Evolutionary conservation across 2,888 invertebrate species (phyloP).

Genomic region (Drosophila prolongata): DNA sequence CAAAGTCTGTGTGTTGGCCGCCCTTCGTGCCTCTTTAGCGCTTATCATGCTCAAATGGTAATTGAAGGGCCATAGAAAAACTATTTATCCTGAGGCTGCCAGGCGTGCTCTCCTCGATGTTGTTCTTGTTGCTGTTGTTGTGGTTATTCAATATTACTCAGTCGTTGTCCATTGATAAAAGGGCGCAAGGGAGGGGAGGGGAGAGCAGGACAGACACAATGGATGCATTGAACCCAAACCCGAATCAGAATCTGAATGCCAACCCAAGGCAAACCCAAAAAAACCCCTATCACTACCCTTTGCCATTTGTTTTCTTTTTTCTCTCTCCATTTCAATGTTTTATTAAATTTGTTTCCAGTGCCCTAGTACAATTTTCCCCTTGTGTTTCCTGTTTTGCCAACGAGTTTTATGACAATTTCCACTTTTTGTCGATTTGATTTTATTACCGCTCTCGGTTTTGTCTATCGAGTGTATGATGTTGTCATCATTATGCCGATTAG

Average conservation of each 20-base stretch:
- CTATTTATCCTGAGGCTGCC: constrained; percentile 78
- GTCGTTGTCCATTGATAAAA: constrained; percentile 42
- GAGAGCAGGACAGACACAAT: constrained; percentile 31
- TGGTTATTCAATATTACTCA: constrained; percentile 76
- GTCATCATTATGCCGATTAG: constrained; percentile 64
- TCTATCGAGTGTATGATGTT: constrained; percentile 40
- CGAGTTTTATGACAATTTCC: constrained; percentile 68
- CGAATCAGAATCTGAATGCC: constrained; percentile 32
- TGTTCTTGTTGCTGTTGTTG: constrained; percentile 53
- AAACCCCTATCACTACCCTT: constrained; percentile 57
- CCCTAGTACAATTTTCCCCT: constrained; percentile 52
- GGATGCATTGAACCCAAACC: constrained; percentile 52
- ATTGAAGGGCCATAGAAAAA: constrained; percentile 80
- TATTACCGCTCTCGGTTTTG: constrained; percentile 47
- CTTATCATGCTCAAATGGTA: constrained; percentile 82
- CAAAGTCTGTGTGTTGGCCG: constrained; percentile 42
- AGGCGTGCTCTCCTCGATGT: constrained; percentile 55
- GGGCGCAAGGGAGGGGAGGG: background rate
- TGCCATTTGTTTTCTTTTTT: constrained; percentile 27
- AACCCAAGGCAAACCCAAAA: background rate
- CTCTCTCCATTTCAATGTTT: constrained; percentile 43
- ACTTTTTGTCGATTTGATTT: constrained; percentile 68
- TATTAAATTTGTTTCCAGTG: constrained; percentile 77
- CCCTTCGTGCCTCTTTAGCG: constrained; percentile 72
- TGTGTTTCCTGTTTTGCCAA: constrained; percentile 41